Conservation (phyloP, 2,888 invertebrate species). For the Phyto melanocephala region DNA sequence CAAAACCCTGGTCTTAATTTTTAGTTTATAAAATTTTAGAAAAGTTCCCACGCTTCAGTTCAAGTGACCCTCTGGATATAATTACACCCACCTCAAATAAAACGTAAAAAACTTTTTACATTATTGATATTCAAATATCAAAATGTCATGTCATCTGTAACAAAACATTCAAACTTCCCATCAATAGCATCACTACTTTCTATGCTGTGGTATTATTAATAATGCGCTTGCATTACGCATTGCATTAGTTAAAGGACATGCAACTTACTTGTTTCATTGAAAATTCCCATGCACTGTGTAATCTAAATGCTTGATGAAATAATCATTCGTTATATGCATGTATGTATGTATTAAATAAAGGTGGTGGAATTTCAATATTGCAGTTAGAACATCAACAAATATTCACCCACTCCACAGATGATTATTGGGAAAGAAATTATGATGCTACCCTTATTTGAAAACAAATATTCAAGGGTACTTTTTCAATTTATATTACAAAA, state of each 20-base stretch:
- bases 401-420: constrained; percentile 63
- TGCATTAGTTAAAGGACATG: constrained; percentile 69
- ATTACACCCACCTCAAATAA: constrained; percentile 55
- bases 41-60: constrained; percentile 70
- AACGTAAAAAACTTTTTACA: neutral
- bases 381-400: constrained; percentile 3
- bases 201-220: neutral
- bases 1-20: constrained; percentile 31
- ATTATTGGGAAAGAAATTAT: neutral
- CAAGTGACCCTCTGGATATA: neutral
- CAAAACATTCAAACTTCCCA: constrained; percentile 62
- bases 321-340: constrained; percentile 4
- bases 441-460: constrained; percentile 36
- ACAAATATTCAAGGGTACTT: constrained; percentile 26
- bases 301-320: constrained; percentile 30
- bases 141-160: constrained; percentile 76
- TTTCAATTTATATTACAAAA: constrained; percentile 10
- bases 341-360: constrained; percentile 13
- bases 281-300: constrained; percentile 72
- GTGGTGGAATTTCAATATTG: constrained; percentile 54
- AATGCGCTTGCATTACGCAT: constrained; percentile 63
- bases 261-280: constrained; percentile 60
- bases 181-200: constrained; percentile 28
- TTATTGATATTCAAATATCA: constrained; percentile 66
- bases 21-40: constrained; percentile 33